Evolutionary conservation across 2,797 vertebrate genomes (phyloP).

Genomic region (Esox masquinongy): DNA sequence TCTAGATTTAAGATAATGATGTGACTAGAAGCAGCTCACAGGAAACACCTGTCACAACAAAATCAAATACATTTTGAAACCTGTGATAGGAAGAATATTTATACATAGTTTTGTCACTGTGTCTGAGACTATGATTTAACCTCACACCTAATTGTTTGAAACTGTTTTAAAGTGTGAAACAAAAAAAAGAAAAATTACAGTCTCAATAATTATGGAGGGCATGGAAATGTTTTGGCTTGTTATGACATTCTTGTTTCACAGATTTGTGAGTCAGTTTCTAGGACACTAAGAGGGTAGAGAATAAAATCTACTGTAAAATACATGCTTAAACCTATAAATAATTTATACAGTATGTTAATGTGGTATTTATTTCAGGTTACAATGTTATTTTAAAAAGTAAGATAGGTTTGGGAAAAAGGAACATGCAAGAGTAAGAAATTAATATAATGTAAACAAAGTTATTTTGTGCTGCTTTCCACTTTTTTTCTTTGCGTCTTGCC

Average conservation of each 20-base stretch:
- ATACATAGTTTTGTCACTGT: no score
- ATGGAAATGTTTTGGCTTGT: not conserved
- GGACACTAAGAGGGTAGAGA: not conserved
- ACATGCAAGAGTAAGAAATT: not conserved
- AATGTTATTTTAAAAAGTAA: conserved; percentile 3
- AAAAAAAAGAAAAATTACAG: no score
- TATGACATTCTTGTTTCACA: not conserved
- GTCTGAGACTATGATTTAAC: no score
- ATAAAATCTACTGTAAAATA: not conserved
- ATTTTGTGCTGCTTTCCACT: not conserved
- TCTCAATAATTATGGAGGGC: not conserved
- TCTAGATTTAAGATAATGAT: no score
- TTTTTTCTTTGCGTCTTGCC: not conserved
- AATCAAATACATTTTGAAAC: no score
- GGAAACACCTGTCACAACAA: no score
- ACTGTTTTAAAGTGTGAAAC: not conserved
- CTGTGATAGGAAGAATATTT: no score
- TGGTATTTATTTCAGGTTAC: not conserved
- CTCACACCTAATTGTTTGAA: not conserved
- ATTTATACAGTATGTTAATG: not conserved
- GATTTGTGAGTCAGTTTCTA: not conserved
- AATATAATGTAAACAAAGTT: not conserved
- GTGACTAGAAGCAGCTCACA: no score
- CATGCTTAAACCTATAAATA: not conserved
- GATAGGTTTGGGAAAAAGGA: not conserved